Evolutionary conservation across 2,113 vertebrate species (phyloP).

Genomic region (Xyrauchen texanus): DNA sequence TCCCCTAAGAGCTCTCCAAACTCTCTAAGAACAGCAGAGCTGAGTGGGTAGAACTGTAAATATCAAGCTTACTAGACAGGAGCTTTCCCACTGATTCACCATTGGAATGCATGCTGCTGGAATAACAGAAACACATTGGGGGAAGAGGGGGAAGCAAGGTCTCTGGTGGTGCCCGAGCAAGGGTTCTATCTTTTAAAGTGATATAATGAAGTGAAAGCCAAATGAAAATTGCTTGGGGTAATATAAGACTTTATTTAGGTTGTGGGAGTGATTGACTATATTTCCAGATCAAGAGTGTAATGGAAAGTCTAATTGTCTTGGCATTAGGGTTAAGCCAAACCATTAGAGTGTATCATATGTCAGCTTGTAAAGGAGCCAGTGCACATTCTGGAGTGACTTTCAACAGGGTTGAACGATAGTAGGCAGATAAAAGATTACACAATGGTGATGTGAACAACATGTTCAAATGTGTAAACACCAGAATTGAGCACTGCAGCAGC

Average conservation of each 20-base stretch:
- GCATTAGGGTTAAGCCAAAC: constrained; percentile 58
- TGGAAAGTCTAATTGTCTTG: constrained; percentile 64
- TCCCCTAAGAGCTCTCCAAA: constrained; percentile 54
- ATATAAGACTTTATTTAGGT: constrained; percentile 16
- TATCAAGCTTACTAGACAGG: constrained; percentile 24
- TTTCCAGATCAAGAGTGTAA: constrained; percentile 42
- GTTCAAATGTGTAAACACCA: constrained; percentile 34
- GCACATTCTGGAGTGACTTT: constrained; percentile 38
- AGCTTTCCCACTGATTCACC: constrained; percentile 2
- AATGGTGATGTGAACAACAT: constrained; percentile 29
- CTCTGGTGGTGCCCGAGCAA: background rate
- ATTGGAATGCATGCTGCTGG: background rate
- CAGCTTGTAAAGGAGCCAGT: constrained; percentile 51
- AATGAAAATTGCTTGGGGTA: constrained; percentile 3
- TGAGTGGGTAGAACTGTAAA: constrained; percentile 34
- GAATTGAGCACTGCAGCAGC: background rate
- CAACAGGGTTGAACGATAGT: constrained; percentile 17
- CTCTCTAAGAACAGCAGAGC: constrained; percentile 42
- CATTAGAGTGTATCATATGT: constrained; percentile 58
- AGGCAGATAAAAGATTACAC: constrained; percentile 38
- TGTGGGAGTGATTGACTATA: background rate
- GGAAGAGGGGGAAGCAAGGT: background rate
- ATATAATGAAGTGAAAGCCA: background rate
- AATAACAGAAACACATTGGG: background rate
- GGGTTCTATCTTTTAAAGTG: background rate